phyloP scores from a whole-genome alignment of 2,113 vertebrate species.

The Propithecus coquereli region DNA sequence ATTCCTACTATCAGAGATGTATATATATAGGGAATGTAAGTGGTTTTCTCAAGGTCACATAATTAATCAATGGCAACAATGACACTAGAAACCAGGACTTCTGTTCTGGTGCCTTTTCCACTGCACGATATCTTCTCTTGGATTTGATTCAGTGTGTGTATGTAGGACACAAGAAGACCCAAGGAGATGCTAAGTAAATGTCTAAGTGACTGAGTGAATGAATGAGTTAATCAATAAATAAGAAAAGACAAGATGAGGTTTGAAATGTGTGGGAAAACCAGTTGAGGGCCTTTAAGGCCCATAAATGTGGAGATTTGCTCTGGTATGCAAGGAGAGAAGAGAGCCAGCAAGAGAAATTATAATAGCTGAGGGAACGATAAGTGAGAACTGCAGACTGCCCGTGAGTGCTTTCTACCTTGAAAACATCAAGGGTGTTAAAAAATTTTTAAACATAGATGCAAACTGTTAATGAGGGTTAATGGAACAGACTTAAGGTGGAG shows the following conservation, averaged over 20 bases:
- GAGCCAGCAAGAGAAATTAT: background rate
- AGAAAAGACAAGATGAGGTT: background rate
- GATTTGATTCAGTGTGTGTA: background rate
- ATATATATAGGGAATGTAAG: background rate
- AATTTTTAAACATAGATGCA: conserved; percentile 38
- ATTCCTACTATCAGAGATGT: background rate
- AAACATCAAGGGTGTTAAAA: conserved; percentile 32
- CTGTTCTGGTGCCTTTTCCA: background rate
- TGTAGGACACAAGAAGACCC: background rate
- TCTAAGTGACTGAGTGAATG: background rate
- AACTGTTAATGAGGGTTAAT: conserved; percentile 55
- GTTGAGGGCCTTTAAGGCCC: background rate
- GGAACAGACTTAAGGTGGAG: conserved; percentile 17
- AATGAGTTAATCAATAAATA: background rate
- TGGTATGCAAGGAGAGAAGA: background rate
- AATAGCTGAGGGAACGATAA: background rate
- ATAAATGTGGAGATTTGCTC: background rate
- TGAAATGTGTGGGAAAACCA: background rate
- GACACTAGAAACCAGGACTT: background rate
- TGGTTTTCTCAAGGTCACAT: background rate
- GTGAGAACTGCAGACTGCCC: background rate
- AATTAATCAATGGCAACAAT: background rate
- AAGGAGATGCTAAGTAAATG: background rate
- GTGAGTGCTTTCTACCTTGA: background rate
- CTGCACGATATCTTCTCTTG: background rate